Conservation (phyloP, 1,140 invertebrate genomes). For the Euwallacea fornicatus region DNA sequence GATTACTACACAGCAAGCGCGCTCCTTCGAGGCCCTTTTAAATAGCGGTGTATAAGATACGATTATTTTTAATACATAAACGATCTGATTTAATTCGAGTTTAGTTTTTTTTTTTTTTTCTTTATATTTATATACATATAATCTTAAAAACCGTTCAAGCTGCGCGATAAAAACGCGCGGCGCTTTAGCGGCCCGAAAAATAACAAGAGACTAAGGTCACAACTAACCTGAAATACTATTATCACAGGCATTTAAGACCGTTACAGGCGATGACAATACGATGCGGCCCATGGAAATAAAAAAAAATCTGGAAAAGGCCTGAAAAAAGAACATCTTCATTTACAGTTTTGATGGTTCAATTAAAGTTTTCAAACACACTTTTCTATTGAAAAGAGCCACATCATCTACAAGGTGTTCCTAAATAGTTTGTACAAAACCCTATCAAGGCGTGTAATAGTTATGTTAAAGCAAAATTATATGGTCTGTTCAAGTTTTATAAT, state of each 20-base stretch:
- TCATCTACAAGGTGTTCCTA: too few species aligned
- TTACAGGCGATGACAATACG: constrained; percentile 31
- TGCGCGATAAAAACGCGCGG: constrained; percentile 33
- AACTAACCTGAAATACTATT: constrained; percentile 60
- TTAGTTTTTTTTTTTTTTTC: constrained; percentile 46
- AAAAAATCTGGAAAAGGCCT: neutral
- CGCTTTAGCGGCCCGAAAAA: constrained; percentile 48
- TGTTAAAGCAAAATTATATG: too few species aligned
- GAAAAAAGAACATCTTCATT: neutral
- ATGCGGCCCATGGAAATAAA: neutral
- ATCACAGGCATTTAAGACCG: constrained; percentile 57
- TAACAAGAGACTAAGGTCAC: constrained; percentile 58
- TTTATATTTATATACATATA: constrained; percentile 53
- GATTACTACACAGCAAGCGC: neutral
- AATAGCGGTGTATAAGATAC: constrained; percentile 52
- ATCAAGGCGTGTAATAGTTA: too few species aligned
- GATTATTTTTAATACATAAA: constrained; percentile 52
- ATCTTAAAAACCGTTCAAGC: constrained; percentile 51
- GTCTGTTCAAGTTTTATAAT: too few species aligned
- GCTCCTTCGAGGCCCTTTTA: constrained; percentile 37
- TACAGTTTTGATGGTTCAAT: too few species aligned
- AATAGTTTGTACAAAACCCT: too few species aligned
- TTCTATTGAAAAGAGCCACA: too few species aligned
- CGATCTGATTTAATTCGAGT: constrained; percentile 51
- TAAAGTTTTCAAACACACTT: too few species aligned